These are phyloP conservation scores for Girardinus metallicus DNA, from an alignment of 2,797 vertebrate species.

Conservation along the genomic window DNA sequence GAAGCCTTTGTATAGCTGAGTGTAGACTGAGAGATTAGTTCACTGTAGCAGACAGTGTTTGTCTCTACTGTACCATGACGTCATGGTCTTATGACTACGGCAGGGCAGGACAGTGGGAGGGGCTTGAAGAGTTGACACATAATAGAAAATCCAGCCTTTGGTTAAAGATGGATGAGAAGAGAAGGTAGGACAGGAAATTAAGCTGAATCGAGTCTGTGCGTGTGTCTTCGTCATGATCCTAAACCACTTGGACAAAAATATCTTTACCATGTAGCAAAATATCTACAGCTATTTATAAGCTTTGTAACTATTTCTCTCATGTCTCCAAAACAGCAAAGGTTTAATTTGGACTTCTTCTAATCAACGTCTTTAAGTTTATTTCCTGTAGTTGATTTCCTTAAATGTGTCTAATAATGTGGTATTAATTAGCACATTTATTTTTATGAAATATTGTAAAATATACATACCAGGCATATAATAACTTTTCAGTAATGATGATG, in stretches of 20 bases:
- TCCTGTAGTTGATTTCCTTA: not conserved
- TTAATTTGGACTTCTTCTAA: not conserved
- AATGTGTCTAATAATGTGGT: not conserved
- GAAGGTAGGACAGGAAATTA: constrained; percentile 36
- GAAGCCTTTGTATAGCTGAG: constrained; percentile 33
- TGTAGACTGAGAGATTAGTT: constrained; percentile 43
- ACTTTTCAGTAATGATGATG: not conserved
- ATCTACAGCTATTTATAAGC: not conserved
- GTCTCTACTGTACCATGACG: constrained; percentile 79
- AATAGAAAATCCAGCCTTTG: constrained; percentile 65
- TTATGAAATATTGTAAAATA: not conserved
- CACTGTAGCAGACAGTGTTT: constrained; percentile 70
- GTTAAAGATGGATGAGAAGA: constrained; percentile 41
- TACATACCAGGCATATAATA: not conserved
- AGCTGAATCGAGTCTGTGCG: constrained; percentile 18
- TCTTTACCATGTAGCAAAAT: constrained; percentile 1
- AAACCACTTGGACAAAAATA: constrained; percentile 4
- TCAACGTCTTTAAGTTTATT: not conserved
- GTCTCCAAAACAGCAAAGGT: not conserved
- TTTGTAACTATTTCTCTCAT: not conserved
- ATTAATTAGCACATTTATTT: not conserved
- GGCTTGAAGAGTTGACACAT: constrained; percentile 64
- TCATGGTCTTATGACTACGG: constrained; percentile 82
- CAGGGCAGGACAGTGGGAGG: constrained; percentile 69
- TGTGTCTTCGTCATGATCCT: constrained; percentile 8